Evolutionary conservation across 1,140 invertebrate genomes (phyloP), one percentile per base, ranked within the genome.

Genomic region (Bradysia coprophila): DNA sequence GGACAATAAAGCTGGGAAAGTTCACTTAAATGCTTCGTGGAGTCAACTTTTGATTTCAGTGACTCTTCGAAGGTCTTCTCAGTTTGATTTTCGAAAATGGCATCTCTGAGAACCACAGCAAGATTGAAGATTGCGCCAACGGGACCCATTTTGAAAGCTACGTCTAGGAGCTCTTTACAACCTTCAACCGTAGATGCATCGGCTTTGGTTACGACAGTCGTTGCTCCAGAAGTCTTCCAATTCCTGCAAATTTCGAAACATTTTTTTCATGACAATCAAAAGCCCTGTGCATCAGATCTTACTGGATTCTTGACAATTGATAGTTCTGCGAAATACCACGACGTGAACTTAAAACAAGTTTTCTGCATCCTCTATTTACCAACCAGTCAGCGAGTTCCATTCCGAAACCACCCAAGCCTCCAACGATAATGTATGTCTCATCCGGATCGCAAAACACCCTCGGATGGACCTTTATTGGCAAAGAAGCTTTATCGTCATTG

Each of bases 51-150:
- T 1, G 90, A 87, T 49, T 72, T 66, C 32, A 74, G 72, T 1
- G 81, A 78, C 2, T 68, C 67, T 46, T 74, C 72, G 61, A 90
- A 96, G 54, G 84, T 79, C 40, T 76, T 75, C 22, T 74, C 71
- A 0, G 76, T 76, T 56, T 88, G 82, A 57, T 95, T 89, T 61
- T 94, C 86, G 44, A 97, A 74, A 40, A 92, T 68, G 19, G 76
- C 82, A 63, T 97, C 92, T 11, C 76, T 63, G 3, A 97, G 62
- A 43, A 91, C 87, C 49, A 78, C 87, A 13, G 93, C 92, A 44
- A 97, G 65, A 61, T 98, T 91, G 64, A 97, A 97, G 38, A 97
- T 79, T 44, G 88, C 93, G 40, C 89, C 93, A 44, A 97, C 73
- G 4, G 86, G 76, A 9, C 80, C 87, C 21, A 82, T 51, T 53